phyloP scores from a whole-genome alignment of 2,113 vertebrate species.

The Tapirus terrestris region DNA sequence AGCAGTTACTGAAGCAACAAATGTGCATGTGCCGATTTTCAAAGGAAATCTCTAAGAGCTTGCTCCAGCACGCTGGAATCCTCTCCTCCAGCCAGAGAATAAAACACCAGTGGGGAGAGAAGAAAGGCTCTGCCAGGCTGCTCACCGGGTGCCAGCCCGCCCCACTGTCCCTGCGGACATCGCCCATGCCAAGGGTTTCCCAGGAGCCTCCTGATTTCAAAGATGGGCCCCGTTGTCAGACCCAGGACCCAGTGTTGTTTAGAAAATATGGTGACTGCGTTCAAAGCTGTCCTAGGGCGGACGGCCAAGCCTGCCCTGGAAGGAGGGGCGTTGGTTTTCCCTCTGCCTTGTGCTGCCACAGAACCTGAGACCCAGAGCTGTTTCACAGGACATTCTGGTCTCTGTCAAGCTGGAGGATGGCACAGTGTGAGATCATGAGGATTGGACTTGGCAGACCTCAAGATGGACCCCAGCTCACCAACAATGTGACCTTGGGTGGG shows the following conservation, averaged over 20 bases:
- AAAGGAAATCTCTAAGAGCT: background rate
- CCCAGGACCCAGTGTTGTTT: background rate
- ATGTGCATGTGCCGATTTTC: rapidly evolving
- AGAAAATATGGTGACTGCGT: background rate
- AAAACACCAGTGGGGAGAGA: background rate
- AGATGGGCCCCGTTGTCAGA: background rate
- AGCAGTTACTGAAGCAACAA: rapidly evolving
- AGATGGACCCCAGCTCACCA: background rate
- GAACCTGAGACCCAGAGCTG: background rate
- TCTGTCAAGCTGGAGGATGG: background rate
- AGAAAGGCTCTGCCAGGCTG: background rate
- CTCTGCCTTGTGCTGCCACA: rapidly evolving
- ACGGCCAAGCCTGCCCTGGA: background rate
- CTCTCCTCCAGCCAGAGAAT: too few relatives aligned
- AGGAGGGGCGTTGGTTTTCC: background rate
- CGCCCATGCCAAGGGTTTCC: background rate
- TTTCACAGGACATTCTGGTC: background rate
- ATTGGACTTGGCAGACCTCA: background rate
- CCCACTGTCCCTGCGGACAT: rapidly evolving
- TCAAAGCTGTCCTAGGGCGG: background rate
- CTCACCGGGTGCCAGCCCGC: background rate
- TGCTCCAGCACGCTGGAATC: background rate
- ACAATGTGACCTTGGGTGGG: background rate
- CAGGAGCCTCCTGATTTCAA: background rate
- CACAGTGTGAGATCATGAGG: rapidly evolving